phyloP scores from a whole-genome alignment of 2,888 invertebrate genomes.

The Endomychus coccineus region DNA sequence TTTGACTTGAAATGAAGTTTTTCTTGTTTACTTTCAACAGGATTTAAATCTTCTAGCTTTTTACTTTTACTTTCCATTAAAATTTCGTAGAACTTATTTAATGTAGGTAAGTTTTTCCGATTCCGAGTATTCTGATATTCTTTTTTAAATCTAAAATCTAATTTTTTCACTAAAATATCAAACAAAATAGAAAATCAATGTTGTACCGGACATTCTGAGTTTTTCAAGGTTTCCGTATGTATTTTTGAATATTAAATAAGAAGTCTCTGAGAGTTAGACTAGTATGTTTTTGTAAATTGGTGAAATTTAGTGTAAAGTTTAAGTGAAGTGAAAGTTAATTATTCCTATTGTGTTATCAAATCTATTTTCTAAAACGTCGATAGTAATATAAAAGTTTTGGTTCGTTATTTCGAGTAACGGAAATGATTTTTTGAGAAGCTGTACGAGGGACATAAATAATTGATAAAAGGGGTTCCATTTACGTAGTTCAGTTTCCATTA shows the following conservation, averaged over 20 bases:
- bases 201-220: neutral
- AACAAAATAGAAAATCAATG: neutral
- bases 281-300: neutral
- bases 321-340: neutral
- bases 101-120: too few relatives aligned
- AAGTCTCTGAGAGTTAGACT: neutral
- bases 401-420: neutral
- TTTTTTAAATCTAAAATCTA: constrained; percentile 72
- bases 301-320: neutral
- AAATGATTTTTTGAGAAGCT: too few relatives aligned
- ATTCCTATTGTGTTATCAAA: neutral
- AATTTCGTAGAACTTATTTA: too few relatives aligned
- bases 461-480: too few relatives aligned
- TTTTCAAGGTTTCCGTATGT: neutral
- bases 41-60: too few relatives aligned
- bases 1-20: too few relatives aligned
- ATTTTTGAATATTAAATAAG: neutral
- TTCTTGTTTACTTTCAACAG: too few relatives aligned
- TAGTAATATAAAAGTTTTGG: neutral
- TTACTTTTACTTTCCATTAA: too few relatives aligned
- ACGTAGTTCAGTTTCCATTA: too few relatives aligned
- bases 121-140: too few relatives aligned
- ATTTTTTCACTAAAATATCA: constrained; percentile 30
- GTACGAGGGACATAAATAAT: too few relatives aligned
- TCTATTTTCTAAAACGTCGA: neutral